Conservation (phyloP, 2,113 vertebrate species). For the Phaethon lepturus region DNA sequence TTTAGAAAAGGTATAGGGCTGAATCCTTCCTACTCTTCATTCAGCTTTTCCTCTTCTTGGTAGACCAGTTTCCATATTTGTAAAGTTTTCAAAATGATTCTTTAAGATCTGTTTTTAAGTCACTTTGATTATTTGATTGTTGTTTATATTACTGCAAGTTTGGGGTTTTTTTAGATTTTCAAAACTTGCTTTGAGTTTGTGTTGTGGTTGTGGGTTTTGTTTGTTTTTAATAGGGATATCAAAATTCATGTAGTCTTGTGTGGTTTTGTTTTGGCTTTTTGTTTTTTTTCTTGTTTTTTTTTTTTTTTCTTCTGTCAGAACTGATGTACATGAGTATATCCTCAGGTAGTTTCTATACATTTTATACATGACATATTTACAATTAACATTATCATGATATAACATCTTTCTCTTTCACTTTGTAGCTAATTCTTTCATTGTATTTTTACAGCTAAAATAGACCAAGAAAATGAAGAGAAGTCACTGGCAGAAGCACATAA, state of each 20-base stretch:
- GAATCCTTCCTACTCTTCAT: background rate
- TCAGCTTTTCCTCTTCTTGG: background rate
- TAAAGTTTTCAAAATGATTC: background rate
- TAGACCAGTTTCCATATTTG: background rate
- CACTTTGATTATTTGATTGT: background rate
- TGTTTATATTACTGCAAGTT: background rate
- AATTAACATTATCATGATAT: background rate
- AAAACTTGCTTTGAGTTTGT: background rate
- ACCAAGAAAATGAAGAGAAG: constrained; percentile 88
- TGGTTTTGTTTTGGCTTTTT: background rate
- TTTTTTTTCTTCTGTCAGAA: background rate
- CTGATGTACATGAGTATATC: background rate
- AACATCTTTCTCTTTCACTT: background rate
- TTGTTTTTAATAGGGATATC: background rate
- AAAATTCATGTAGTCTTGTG: background rate
- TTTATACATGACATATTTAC: background rate
- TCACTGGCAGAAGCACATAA: constrained; percentile 87
- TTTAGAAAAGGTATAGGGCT: background rate
- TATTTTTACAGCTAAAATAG: constrained; percentile 86
- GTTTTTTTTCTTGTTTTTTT: rapidly evolving
- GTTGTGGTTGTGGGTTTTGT: background rate
- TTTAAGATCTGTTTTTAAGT: background rate
- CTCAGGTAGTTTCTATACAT: background rate
- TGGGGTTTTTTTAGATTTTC: background rate
- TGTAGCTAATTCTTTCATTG: constrained; percentile 10